phyloP scores from a whole-genome alignment of 2,113 vertebrate genomes.

The Meles meles region DNA sequence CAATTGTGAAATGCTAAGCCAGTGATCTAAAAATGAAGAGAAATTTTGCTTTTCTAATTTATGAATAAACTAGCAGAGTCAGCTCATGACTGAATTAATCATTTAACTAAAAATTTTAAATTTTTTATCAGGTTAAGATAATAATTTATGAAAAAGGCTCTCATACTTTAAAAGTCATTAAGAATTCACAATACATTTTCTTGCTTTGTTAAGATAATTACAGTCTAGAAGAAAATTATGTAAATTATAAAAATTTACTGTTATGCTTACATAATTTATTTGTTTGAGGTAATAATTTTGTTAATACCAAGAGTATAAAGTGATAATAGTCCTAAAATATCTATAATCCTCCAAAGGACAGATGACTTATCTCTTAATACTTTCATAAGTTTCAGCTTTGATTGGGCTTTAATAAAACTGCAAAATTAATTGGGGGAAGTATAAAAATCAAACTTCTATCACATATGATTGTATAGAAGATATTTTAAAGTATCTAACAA shows the following conservation, averaged over 20 bases:
- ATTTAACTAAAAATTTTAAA: not conserved
- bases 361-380: not conserved
- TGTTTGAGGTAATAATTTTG: not conserved
- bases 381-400: not conserved
- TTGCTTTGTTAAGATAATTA: conserved; percentile 30
- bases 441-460: not conserved
- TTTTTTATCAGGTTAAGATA: not conserved
- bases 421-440: not conserved
- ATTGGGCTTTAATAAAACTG: not conserved
- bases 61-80: not conserved
- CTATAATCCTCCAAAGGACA: not conserved
- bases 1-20: not conserved
- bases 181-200: not conserved
- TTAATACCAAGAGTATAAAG: not conserved
- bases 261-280: not conserved
- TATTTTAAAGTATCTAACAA: conserved; percentile 15
- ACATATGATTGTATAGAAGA: not conserved
- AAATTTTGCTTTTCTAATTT: not conserved
- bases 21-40: not conserved
- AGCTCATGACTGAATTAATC: not conserved
- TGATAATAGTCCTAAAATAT: not conserved
- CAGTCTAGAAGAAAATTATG: not conserved
- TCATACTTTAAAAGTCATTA: not conserved
- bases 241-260: not conserved
- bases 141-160: not conserved